These are phyloP conservation scores for Empis livida DNA, from an alignment of 2,888 invertebrate genomes.

Conservation along the genomic window DNA sequence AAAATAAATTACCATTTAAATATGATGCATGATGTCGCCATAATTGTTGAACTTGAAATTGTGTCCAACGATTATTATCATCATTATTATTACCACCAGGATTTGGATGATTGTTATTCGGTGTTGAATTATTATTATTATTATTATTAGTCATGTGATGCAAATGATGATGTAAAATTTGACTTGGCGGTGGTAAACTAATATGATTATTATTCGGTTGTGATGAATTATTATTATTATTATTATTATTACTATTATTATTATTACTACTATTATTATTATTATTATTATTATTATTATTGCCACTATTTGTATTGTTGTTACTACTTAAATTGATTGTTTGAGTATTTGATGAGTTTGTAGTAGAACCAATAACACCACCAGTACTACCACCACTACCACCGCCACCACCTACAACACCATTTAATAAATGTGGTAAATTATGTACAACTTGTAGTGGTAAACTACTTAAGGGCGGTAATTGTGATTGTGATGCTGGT, in stretches of 20 bases:
- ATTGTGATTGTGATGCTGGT: slow-evolving; percentile 15
- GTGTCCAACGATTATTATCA: slow-evolving; percentile 35
- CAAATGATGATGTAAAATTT: slow-evolving; percentile 33
- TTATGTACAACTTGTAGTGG: slow-evolving; percentile 35
- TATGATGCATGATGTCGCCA: slow-evolving; percentile 37
- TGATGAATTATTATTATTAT: slow-evolving; percentile 16
- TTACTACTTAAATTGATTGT: slow-evolving; percentile 12
- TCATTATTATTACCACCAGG: slow-evolving; percentile 20
- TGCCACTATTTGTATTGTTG: slow-evolving; percentile 4
- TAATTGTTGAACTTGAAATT: slow-evolving; percentile 37
- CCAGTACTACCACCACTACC: slow-evolving; percentile 3
- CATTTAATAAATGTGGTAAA: slow-evolving; percentile 29
- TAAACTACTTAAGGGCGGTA: slow-evolving; percentile 30
- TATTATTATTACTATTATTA: slow-evolving; percentile 10
- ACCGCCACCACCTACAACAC: slow-evolving; percentile 11
- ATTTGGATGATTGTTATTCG: slow-evolving; percentile 18
- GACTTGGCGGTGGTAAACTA: slow-evolving; percentile 30
- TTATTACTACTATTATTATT: slow-evolving; percentile 13
- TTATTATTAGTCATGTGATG: slow-evolving; percentile 30
- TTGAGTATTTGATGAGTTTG: slow-evolving; percentile 5
- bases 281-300: slow-evolving; percentile 5
- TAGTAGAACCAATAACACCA: slow-evolving; percentile 2
- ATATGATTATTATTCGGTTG: slow-evolving; percentile 20
- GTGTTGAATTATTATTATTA: slow-evolving; percentile 13
- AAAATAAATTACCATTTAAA: slow-evolving; percentile 30